Evolutionary conservation across 2,113 vertebrate species (phyloP).

Genomic region (Zosterops hypoxanthus): DNA sequence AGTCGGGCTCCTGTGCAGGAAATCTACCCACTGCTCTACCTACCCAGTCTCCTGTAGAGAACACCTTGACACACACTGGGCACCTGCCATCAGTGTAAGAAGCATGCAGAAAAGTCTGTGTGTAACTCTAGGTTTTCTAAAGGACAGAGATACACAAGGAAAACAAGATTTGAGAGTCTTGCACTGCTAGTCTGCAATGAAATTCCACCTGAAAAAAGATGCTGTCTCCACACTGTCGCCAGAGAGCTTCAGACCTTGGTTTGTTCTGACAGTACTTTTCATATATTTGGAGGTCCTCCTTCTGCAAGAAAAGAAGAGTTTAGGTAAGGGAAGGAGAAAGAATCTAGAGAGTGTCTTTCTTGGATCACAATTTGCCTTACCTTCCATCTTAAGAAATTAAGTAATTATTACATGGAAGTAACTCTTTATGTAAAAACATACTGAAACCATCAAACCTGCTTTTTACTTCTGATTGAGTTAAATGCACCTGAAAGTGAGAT

Average conservation of each 20-base stretch:
- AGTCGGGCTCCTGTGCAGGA: neutral
- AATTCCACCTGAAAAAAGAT: constrained; percentile 86
- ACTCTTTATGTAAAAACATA: neutral
- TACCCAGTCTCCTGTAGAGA: neutral
- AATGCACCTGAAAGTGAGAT: neutral
- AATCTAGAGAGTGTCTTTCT: neutral
- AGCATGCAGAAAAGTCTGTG: neutral
- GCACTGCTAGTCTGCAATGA: neutral
- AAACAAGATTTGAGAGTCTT: neutral
- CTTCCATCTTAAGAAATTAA: neutral
- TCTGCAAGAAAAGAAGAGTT: constrained; percentile 76
- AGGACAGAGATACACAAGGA: neutral
- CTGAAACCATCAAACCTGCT: neutral
- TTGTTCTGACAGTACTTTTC: constrained; percentile 97
- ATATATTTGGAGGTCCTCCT: constrained; percentile 94
- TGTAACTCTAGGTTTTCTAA: neutral
- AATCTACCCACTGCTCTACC: neutral
- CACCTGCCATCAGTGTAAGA: neutral
- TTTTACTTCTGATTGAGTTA: neutral
- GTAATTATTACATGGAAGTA: neutral
- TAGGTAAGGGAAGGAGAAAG: neutral
- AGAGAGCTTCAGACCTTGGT: constrained; percentile 90
- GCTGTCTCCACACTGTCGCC: constrained; percentile 93
- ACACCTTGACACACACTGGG: neutral
- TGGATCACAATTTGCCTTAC: neutral